Conservation (phyloP, 2,797 vertebrate genomes). For the Fundulus diaphanus region DNA sequence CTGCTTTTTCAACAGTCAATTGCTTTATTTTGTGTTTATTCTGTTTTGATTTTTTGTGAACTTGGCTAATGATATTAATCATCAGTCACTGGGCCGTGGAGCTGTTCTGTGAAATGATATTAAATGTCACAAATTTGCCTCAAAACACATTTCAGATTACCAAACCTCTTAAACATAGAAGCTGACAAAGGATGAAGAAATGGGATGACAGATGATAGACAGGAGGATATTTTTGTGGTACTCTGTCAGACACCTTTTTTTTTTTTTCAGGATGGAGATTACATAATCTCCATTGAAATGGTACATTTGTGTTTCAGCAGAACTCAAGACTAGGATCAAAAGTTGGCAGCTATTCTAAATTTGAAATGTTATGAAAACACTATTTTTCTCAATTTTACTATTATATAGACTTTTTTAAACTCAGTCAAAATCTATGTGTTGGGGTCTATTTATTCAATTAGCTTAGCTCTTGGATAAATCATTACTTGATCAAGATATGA, state of each 20-base stretch:
- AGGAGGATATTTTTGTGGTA: not conserved
- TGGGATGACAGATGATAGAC: conserved; percentile 27
- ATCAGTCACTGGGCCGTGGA: conserved; percentile 19
- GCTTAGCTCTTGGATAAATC: not conserved
- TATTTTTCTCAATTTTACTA: not conserved
- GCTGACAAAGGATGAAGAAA: conserved; percentile 10
- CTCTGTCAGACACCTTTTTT: not conserved
- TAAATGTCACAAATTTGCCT: conserved; percentile 22
- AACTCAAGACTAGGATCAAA: not conserved
- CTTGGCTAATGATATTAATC: conserved; percentile 33
- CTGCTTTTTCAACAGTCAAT: not conserved
- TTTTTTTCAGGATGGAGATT: not conserved
- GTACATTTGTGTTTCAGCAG: conserved; percentile 1
- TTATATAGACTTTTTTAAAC: not conserved
- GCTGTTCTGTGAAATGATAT: conserved; percentile 53
- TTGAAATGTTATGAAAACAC: not conserved
- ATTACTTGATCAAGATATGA: not conserved
- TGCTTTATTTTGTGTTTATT: conserved; percentile 15
- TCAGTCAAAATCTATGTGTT: not conserved
- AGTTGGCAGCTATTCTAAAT: not conserved
- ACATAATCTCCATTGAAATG: not conserved
- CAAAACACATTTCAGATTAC: conserved; percentile 32
- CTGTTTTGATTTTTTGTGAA: conserved; percentile 7
- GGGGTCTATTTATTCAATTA: no score
- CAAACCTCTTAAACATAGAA: conserved; percentile 36